Evolutionary conservation across 2,113 vertebrate species (phyloP), one percentile per base, ranked within the genome.

Genomic region (Nansenia antarctica): DNA sequence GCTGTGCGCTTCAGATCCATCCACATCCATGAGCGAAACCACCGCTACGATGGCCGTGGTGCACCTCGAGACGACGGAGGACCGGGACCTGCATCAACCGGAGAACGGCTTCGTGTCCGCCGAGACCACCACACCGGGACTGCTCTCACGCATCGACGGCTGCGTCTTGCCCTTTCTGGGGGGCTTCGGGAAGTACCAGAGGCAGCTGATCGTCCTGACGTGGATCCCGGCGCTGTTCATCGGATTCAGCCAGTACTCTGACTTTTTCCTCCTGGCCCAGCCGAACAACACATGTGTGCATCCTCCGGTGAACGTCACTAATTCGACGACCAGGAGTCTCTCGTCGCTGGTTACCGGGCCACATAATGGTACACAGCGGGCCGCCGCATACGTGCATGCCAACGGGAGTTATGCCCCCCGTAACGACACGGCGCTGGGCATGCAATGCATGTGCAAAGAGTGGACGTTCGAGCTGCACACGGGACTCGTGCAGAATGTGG

Each of bases 231-330:
- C 95, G 34, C 71, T 99, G 0, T 95, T 98, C 70, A 96, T 99
- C 45, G 95, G 96, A 82, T 97, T 97, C 91, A 99, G 95, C 84
- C 96, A 97, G 82, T 96, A 95, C 91, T 99, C 97, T 31, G 96
- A 98, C 86, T 90, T 90, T 84, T 95, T 99, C 74, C 93, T 99
- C 2, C 84, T 98, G 76, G 95, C 95, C 73, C 93, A 95, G 88
- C 97, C 92, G 0, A 91, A 92, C 86, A 94, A 82, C 88, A 93
- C 93, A 88, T 97, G 95, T 64, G 24, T 82, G 77, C 86, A 81
- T 73, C 89, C 68, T 71, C 9, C 65, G 67, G 55, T 39, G 0
- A 90, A 84, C 60, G 67, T 67, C 47, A 87, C 82, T 1, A 89
- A 91, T 71, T 76, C 81, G 65, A 91, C 81, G 65, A 91, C 82